Percentiles rank a stretch among this genome's conserved stretches.
Conservation (phyloP, 2,797 vertebrate genomes). For the Scyliorhinus canicula region DNA sequence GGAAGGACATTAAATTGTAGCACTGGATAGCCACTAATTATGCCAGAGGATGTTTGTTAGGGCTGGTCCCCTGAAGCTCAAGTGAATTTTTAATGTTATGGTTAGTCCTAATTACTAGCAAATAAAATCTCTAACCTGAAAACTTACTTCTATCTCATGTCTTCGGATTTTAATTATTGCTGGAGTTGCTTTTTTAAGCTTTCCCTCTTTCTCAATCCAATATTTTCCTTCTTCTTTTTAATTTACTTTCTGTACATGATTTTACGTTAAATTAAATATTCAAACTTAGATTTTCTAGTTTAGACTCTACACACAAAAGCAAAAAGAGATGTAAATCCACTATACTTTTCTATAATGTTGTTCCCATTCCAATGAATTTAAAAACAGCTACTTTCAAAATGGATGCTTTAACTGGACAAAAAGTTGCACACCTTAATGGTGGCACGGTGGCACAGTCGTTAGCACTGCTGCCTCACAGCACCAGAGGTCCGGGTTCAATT, state of each 20-base stretch:
- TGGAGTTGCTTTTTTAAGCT: neutral
- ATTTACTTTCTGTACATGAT: neutral
- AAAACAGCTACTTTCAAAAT: neutral
- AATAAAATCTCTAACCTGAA: neutral
- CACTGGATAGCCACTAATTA: neutral
- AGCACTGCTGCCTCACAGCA: too few species aligned
- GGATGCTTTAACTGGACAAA: neutral
- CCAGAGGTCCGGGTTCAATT: too few species aligned
- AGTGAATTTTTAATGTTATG: neutral
- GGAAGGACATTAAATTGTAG: neutral
- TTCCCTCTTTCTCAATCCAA: neutral
- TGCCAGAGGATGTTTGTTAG: neutral
- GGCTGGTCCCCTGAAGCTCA: neutral
- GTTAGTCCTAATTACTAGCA: neutral
- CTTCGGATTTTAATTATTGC: neutral
- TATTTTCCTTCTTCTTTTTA: neutral
- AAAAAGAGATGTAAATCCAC: neutral
- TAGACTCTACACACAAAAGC: neutral
- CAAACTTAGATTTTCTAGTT: neutral
- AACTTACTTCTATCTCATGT: neutral
- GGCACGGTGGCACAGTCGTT: too few species aligned
- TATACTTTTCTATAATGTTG: neutral
- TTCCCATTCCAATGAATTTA: neutral
- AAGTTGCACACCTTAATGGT: neutral
- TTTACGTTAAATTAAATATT: neutral